Percentiles rank a stretch among this genome's conserved stretches.
Conservation (phyloP, 2,888 invertebrate species). For the Diabrotica balteata region DNA sequence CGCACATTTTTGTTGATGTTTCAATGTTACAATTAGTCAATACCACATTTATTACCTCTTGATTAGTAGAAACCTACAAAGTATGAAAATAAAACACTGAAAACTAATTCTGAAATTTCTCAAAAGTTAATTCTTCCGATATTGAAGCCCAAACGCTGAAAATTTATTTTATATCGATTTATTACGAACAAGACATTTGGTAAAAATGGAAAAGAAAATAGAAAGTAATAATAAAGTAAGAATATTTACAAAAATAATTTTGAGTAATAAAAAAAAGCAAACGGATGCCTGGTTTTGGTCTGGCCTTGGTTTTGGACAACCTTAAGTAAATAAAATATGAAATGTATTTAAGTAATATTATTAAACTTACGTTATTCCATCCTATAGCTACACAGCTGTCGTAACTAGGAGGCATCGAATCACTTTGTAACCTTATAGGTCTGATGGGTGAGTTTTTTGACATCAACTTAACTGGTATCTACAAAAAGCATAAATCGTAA, state of each 20-base stretch:
- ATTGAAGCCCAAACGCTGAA: too few species aligned
- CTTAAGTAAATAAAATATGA: too few species aligned
- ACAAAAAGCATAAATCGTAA: not conserved
- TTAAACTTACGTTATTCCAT: conserved; percentile 30
- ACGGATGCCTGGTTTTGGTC: too few species aligned
- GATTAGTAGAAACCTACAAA: conserved; percentile 18
- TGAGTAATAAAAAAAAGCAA: too few species aligned
- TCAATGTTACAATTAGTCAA: conserved; percentile 10
- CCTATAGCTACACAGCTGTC: conserved; percentile 29
- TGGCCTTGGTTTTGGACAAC: too few species aligned
- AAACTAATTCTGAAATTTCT: not conserved
- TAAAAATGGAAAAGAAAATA: too few species aligned
- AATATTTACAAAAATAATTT: too few species aligned
- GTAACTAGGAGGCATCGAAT: not conserved
- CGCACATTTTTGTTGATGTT: conserved; percentile 18
- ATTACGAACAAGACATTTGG: too few species aligned
- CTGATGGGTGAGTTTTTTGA: conserved; percentile 8
- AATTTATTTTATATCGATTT: too few species aligned
- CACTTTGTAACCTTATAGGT: conserved; percentile 15
- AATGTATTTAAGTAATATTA: too few species aligned
- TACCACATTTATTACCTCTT: not conserved
- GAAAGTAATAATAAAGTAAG: too few species aligned
- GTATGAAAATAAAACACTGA: conserved; percentile 2
- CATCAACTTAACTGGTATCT: conserved; percentile 21
- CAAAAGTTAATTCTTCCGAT: too few species aligned